A percentile compares a stretch with the other conserved stretches of the same genome.
Evolutionary conservation across 2,113 vertebrate species (phyloP).

Genomic region (Varanus komodoensis): DNA sequence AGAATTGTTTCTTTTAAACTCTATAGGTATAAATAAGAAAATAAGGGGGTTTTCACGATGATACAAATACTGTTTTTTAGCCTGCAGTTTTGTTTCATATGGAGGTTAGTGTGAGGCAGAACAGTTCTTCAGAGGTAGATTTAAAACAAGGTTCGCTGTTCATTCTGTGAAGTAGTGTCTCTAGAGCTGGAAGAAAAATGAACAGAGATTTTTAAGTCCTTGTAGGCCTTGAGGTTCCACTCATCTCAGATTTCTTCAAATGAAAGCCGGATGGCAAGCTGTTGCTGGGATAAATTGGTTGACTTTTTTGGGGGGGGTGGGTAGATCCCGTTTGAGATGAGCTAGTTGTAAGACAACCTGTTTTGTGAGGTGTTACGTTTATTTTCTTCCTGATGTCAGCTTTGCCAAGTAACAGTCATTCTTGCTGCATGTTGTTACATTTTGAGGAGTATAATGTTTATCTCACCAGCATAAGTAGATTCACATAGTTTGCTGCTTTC

Average conservation of each 20-base stretch:
- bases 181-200: slow-evolving; percentile 45
- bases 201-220: slow-evolving; percentile 53
- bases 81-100: neutral
- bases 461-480: slow-evolving; percentile 69
- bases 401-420: slow-evolving; percentile 34
- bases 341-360: neutral
- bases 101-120: neutral
- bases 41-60: slow-evolving; percentile 8
- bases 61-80: neutral
- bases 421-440: slow-evolving; percentile 54
- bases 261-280: slow-evolving; percentile 14
- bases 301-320: neutral
- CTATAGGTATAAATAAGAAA: slow-evolving; percentile 62
- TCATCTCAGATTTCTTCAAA: slow-evolving; percentile 41
- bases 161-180: slow-evolving; percentile 59
- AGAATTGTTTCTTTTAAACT: slow-evolving; percentile 39
- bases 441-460: slow-evolving; percentile 69
- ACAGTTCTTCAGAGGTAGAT: neutral
- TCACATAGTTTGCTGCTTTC: slow-evolving; percentile 77
- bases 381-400: neutral
- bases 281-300: neutral
- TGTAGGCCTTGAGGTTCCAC: slow-evolving; percentile 32
- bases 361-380: neutral
- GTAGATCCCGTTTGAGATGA: slow-evolving; percentile 2
- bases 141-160: slow-evolving; percentile 18